Conservation (phyloP, 2,113 vertebrate species). For the Sarotherodon lohbergeri region DNA sequence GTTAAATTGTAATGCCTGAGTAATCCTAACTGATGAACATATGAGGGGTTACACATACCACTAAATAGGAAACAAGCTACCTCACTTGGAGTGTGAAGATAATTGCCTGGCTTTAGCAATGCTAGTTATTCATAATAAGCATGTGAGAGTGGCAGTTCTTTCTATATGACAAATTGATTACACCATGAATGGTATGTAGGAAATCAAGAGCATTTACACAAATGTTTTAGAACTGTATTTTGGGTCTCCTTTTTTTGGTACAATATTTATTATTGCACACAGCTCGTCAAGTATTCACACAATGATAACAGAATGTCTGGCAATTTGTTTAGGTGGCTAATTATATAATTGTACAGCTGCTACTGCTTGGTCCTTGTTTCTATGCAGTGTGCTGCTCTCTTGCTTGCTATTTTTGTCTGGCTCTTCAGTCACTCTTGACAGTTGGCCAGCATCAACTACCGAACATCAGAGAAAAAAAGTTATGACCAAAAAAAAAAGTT, state of each 20-base stretch:
- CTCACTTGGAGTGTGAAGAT: background rate
- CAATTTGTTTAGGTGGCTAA: conserved; percentile 53
- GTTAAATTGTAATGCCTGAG: background rate
- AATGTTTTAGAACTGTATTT: conserved; percentile 1
- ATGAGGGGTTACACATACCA: background rate
- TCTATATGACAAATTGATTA: background rate
- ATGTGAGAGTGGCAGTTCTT: background rate
- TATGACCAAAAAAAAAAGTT: background rate
- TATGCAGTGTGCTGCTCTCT: conserved; percentile 18
- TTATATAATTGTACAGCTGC: conserved; percentile 46
- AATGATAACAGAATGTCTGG: conserved; percentile 26
- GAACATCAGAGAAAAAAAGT: background rate
- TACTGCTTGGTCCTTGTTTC: conserved; percentile 42
- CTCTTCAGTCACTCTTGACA: conserved; percentile 61
- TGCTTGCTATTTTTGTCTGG: conserved; percentile 50
- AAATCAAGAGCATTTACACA: conserved; percentile 3
- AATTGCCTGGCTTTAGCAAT: conserved; percentile 1
- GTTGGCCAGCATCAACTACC: conserved; percentile 22
- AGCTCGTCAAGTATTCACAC: conserved; percentile 7
- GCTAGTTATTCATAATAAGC: background rate
- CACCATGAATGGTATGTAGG: background rate
- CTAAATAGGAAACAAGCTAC: background rate
- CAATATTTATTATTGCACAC: conserved; percentile 19
- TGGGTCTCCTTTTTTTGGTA: conserved; percentile 28
- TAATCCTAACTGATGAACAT: background rate